Evolutionary conservation across 64 coral and sea anemone genomes (phyloP), one percentile per base, ranked within the genome.

Genomic region (Astreopora myriophthalma): DNA sequence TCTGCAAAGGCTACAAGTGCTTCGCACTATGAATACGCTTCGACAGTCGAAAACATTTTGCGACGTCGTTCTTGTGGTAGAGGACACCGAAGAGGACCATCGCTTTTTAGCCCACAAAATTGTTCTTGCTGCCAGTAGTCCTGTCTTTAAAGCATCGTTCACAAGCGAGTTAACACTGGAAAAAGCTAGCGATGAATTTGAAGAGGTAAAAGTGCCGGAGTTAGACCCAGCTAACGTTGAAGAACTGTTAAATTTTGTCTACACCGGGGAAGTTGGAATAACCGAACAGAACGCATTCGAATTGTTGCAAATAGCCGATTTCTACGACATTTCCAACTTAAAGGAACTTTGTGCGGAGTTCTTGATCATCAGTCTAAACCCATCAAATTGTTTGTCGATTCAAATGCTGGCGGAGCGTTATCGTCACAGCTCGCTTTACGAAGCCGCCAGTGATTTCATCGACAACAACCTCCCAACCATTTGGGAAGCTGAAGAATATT

Each of bases 341-440:
- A 83, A 83, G 33, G 79, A 83, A 83, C 32, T 34, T 62, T 64
- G 79, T 64, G 79, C 79, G 6, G 79, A 83, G 33, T 83, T 83
- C 38, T 83, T 83, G 57, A 64, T 64, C 3, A 83, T 83, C 11
- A 64, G 6, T 20, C 57, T 83, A 0, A 64, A 58, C 7, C 79
- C 57, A 24, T 64, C 79, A 0, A 83, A 83, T n/a, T 83, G 79
- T 58, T 83, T 83, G 31, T 60, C 16, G 57, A 38, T 64, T 32
- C 79, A 83, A 37, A 63, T 38, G 5, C 36, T 64, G 3, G 79
- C 79, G 4, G 52, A 83, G 30, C 34, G 79, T n/a, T 83, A 83
- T 31, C 29, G 57, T 34, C 79, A 64, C n/a, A 32, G 64, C n/a
- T 0, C 25, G 17, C 10, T 83, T 13, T 10, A 64, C 32, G 79